Evolutionary conservation across 2,797 vertebrate genomes (phyloP).

Genomic region (Acanthornis magna): DNA sequence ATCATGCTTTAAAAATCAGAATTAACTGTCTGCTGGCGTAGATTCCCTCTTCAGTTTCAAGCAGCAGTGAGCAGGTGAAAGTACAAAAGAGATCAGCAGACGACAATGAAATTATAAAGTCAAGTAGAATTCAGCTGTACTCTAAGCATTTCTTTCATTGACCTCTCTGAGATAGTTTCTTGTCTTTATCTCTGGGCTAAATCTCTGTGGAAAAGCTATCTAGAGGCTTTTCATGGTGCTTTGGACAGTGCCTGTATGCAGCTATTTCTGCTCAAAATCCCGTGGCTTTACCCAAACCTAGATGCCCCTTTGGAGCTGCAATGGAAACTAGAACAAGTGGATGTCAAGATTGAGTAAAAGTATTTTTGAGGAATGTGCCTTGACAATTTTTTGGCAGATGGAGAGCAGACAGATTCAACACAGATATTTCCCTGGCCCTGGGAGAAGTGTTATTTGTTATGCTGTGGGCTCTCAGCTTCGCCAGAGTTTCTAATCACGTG

Average conservation of each 20-base stretch:
- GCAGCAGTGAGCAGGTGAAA: background rate
- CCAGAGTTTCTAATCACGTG: conserved; percentile 47
- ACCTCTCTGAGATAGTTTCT: background rate
- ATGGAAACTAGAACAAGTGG: conserved; percentile 60
- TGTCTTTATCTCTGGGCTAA: background rate
- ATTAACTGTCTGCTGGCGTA: background rate
- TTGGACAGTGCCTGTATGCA: background rate
- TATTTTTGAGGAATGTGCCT: conserved; percentile 56
- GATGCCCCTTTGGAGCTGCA: conserved; percentile 35
- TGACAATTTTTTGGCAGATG: conserved; percentile 68
- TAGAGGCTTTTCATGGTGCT: background rate
- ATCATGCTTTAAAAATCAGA: background rate
- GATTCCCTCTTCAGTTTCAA: background rate
- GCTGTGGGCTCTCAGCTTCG: conserved; percentile 30
- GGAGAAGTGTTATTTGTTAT: conserved; percentile 18
- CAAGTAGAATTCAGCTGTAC: background rate
- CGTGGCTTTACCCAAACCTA: conserved; percentile 14
- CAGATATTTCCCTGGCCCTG: conserved; percentile 35
- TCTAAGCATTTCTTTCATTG: background rate
- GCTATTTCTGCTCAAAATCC: background rate
- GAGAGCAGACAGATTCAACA: conserved; percentile 33
- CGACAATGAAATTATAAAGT: background rate
- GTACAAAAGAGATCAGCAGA: background rate
- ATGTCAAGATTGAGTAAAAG: conserved; percentile 42
- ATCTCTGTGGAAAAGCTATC: background rate